phyloP scores from a whole-genome alignment of 2,113 vertebrate genomes.

The Leptosomus discolor region DNA sequence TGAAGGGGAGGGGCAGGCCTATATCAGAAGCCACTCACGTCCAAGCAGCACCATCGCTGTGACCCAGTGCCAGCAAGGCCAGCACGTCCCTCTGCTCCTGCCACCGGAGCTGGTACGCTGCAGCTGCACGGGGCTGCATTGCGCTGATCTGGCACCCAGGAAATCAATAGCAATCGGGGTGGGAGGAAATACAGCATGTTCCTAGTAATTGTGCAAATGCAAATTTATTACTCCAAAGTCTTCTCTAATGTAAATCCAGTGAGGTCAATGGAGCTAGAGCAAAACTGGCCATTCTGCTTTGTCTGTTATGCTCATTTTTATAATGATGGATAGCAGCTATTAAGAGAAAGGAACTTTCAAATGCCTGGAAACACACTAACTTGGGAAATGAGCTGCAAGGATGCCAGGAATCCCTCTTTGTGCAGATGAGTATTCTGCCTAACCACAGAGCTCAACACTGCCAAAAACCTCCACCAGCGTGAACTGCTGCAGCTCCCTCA shows the following conservation, averaged over 20 bases:
- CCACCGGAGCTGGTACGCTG: neutral
- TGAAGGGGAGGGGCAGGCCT: neutral
- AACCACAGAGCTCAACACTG: neutral
- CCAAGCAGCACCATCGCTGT: neutral
- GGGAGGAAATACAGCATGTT: neutral
- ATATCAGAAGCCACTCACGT: neutral
- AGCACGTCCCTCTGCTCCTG: neutral
- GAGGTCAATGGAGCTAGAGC: conserved; percentile 17
- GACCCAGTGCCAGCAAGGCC: neutral
- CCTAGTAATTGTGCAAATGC: neutral
- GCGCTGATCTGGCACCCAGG: neutral
- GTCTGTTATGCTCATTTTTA: neutral
- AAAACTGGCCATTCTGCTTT: neutral
- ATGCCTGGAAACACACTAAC: neutral
- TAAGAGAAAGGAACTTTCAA: neutral
- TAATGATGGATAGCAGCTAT: neutral
- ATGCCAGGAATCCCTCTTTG: neutral
- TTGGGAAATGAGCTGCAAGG: conserved; percentile 1
- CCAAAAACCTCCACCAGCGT: neutral
- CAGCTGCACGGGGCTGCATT: neutral
- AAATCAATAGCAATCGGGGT: neutral
- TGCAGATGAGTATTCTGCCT: neutral
- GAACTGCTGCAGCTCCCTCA: neutral
- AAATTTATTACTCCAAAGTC: conserved; percentile 16
- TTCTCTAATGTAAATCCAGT: conserved; percentile 40